A percentile compares a stretch with the other conserved stretches of the same genome.
phyloP scores from a whole-genome alignment of 2,113 vertebrate genomes.

The Megalops atlanticus region DNA sequence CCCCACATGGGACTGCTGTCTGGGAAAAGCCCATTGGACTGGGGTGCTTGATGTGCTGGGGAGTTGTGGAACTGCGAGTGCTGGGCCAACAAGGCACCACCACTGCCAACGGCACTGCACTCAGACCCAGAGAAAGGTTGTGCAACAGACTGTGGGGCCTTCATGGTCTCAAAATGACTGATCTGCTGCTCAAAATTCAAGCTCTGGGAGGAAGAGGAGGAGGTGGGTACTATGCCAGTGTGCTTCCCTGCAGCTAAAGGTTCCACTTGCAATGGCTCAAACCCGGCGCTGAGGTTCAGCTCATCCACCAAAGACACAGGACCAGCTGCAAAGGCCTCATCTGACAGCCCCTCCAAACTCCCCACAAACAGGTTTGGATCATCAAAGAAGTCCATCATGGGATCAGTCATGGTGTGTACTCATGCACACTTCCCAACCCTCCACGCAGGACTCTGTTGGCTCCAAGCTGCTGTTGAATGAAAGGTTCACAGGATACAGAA shows the following conservation, averaged over 20 bases:
- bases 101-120: slow-evolving; percentile 38
- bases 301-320: slow-evolving; percentile 93
- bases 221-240: slow-evolving; percentile 56
- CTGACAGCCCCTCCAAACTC: slow-evolving; percentile 87
- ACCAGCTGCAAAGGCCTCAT: slow-evolving; percentile 86
- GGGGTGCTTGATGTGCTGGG: slow-evolving; percentile 78
- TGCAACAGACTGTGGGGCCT: slow-evolving; percentile 68
- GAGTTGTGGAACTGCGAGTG: slow-evolving; percentile 85
- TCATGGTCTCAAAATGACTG: slow-evolving; percentile 83
- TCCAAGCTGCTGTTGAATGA: slow-evolving; percentile 48
- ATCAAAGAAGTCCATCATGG: slow-evolving; percentile 97
- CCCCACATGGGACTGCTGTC: slow-evolving; percentile 95
- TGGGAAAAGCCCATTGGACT: slow-evolving; percentile 90
- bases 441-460: slow-evolving; percentile 44
- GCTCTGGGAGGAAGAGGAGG: slow-evolving; percentile 51
- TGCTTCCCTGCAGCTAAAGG: slow-evolving; percentile 82
- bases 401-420: slow-evolving; percentile 77
- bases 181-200: slow-evolving; percentile 80
- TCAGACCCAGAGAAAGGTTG: slow-evolving; percentile 77
- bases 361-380: slow-evolving; percentile 93
- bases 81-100: slow-evolving; percentile 73
- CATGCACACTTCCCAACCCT: slow-evolving; percentile 24
- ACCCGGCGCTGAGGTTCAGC: slow-evolving; percentile 88
- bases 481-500: slow-evolving; percentile 38
- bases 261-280: slow-evolving; percentile 90